Percentiles rank a stretch among this genome's conserved stretches.
phyloP scores from a whole-genome alignment of 2,113 vertebrate species.

The Sylvietta virens region DNA sequence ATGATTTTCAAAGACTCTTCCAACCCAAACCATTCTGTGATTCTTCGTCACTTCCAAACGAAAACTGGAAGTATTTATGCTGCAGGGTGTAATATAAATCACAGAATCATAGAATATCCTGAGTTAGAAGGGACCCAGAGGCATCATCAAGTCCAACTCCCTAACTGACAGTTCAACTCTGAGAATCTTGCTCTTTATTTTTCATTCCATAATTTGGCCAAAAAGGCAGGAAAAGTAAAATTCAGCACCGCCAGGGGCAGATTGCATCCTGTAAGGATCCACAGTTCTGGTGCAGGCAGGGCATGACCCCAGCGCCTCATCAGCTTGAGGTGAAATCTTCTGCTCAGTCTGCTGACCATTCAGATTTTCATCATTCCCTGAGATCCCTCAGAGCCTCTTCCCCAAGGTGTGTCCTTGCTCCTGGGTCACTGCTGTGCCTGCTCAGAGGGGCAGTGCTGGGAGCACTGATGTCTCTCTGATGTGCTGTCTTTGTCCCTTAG shows the following conservation, averaged over 20 bases:
- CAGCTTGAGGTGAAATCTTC: neutral
- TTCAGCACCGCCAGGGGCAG: fast-evolving
- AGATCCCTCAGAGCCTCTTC: neutral
- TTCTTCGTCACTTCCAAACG: neutral
- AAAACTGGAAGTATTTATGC: neutral
- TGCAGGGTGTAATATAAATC: neutral
- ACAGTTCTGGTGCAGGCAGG: neutral
- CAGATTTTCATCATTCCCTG: neutral
- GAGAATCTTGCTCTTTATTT: neutral
- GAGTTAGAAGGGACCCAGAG: neutral
- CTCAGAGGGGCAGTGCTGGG: neutral
- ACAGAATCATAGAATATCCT: neutral
- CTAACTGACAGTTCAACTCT: neutral
- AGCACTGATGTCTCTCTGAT: neutral
- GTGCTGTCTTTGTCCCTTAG: neutral
- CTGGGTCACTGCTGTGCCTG: neutral
- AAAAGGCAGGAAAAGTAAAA: neutral
- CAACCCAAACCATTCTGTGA: neutral
- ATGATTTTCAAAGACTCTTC: neutral
- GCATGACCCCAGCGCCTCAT: neutral
- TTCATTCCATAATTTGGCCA: neutral
- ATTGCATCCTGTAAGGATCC: neutral
- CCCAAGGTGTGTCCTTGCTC: neutral
- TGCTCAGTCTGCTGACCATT: neutral
- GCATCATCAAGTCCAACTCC: neutral